Evolutionary conservation across 2,797 vertebrate genomes (phyloP), one percentile per base, ranked within the genome.

Genomic region (Onychomys leucogaster): DNA sequence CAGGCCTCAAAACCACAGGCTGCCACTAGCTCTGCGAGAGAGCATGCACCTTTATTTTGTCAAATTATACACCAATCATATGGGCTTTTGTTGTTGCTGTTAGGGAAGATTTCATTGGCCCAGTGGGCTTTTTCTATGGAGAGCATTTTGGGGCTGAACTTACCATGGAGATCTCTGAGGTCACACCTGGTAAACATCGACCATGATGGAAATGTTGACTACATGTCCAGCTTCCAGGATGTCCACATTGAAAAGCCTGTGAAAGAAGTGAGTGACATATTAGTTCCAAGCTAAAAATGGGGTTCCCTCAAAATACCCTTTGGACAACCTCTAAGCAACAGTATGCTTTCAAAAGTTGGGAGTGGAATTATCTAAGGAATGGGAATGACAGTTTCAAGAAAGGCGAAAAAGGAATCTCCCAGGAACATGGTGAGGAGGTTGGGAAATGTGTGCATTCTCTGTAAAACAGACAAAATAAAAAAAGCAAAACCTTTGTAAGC

Each of bases 141-240:
- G 95, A 98, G 98, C 2, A 98, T 99, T 9, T 98, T 99, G 80
- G 99, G 98, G 52, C 98, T 99, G 97, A 98, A 99, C 9, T 98
- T 99, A 87, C 99, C 99, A 10, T 99, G 99, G 99, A 99, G 99
- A 98, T 99, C 99, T 0, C 98, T 99, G 80, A 98, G 99, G 21
- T 95, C 98, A 2, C 99, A 98, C 46, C 97, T 99, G 95, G 99
- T 98, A 29, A 98, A 97, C 1, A 97, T 97, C 88, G 97, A 98
- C 84, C 12, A 97, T 16, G 98, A 99, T 94, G 99, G 99, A 97
- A 98, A 98, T 34, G 98, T 99, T 96, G 98, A 99, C 92, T 99
- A 99, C 97, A 98, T 98, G 98, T 99, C 99, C 75, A 99, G 99
- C 98, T 99, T 99, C 73, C 98, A 99, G 27, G 98, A 99, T 93